These are phyloP conservation scores for Pluvialis apricaria DNA, from an alignment of 2,113 vertebrate species.

Conservation along the genomic window DNA sequence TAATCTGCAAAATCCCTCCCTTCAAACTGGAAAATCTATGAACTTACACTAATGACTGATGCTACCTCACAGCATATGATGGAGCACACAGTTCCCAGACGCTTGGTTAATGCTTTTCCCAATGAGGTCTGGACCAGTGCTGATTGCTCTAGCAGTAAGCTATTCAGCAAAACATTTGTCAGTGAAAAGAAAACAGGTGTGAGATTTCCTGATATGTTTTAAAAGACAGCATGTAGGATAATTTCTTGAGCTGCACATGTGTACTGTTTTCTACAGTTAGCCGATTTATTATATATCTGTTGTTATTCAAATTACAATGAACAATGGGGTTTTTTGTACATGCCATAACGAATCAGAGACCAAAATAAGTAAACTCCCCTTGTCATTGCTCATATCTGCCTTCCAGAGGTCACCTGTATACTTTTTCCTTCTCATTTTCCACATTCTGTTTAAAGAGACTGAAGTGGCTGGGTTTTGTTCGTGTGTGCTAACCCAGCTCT, in stretches of 20 bases:
- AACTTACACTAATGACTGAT: background rate
- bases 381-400: background rate
- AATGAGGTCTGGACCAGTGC: background rate
- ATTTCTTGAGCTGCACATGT: slow-evolving; percentile 29
- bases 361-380: background rate
- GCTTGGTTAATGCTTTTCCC: slow-evolving; percentile 27
- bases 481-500: background rate
- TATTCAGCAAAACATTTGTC: slow-evolving; percentile 40
- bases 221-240: slow-evolving; percentile 18
- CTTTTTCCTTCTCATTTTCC: background rate
- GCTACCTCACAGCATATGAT: background rate
- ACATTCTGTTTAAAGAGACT: background rate
- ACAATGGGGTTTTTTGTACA: background rate
- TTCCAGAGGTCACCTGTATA: background rate
- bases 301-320: background rate
- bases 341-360: background rate
- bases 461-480: background rate
- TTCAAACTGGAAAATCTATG: background rate
- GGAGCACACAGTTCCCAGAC: background rate
- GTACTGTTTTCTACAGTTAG: slow-evolving; percentile 8
- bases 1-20: background rate
- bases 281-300: background rate
- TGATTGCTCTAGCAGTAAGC: background rate
- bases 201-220: slow-evolving; percentile 53
- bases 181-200: slow-evolving; percentile 60